phyloP scores from a whole-genome alignment of 2,888 invertebrate genomes.

The Caenorhabditis sp. region DNA sequence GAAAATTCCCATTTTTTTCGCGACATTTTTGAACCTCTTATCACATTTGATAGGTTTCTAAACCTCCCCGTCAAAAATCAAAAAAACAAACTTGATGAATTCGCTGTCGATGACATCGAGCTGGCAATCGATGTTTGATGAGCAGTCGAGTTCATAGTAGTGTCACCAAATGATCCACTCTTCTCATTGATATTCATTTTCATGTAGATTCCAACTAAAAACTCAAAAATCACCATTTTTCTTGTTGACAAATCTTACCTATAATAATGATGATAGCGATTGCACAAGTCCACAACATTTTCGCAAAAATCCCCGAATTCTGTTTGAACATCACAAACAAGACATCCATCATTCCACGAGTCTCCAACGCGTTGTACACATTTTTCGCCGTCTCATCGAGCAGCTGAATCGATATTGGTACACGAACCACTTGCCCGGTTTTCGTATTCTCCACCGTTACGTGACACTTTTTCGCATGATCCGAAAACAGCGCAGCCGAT shows the following conservation, averaged over 20 bases:
- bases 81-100: slow-evolving; percentile 9
- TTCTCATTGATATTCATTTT: slow-evolving; percentile 26
- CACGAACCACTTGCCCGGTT: slow-evolving; percentile 39
- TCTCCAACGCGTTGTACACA: slow-evolving; percentile 47
- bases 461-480: slow-evolving; percentile 34
- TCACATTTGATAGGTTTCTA: no score
- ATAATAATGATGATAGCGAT: slow-evolving; percentile 25
- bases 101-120: slow-evolving; percentile 15
- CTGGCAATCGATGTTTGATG: slow-evolving; percentile 34
- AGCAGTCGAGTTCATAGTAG: slow-evolving; percentile 10
- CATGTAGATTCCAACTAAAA: slow-evolving; percentile 17
- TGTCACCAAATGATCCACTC: slow-evolving; percentile 24
- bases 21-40: no score
- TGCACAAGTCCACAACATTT: slow-evolving; percentile 40
- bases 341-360: slow-evolving; percentile 47
- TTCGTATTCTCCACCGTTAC: slow-evolving; percentile 35
- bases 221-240: neutral
- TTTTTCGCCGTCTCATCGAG: slow-evolving; percentile 50
- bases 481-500: slow-evolving; percentile 41
- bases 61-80: no score
- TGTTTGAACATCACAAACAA: slow-evolving; percentile 41
- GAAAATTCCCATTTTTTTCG: no score
- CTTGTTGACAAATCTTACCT: slow-evolving; percentile 5
- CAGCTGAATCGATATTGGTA: slow-evolving; percentile 51
- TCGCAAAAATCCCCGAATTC: slow-evolving; percentile 40